Evolutionary conservation across 2,113 vertebrate species (phyloP).

Genomic region (Plecotus auritus): DNA sequence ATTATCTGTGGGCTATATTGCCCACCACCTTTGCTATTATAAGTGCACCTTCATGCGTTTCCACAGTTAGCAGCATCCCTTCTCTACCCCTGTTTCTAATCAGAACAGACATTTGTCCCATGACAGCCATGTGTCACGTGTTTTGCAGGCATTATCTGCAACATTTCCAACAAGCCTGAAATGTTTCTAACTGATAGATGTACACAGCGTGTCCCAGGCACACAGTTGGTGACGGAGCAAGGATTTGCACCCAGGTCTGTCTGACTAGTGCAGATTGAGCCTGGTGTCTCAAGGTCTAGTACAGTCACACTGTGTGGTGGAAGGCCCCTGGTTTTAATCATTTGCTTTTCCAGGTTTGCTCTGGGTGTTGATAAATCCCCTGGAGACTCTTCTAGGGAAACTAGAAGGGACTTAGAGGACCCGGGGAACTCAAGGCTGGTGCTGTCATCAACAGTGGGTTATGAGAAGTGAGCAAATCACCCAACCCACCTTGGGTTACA

Average conservation of each 20-base stretch:
- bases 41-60: neutral
- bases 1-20: neutral
- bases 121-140: rapidly evolving
- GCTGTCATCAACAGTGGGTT: too few species aligned
- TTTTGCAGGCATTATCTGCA: neutral
- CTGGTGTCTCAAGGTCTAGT: neutral
- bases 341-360: neutral
- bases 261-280: rapidly evolving
- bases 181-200: rapidly evolving
- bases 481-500: rapidly evolving
- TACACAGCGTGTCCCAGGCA: neutral
- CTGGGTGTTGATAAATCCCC: neutral
- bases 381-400: neutral
- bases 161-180: neutral
- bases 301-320: rapidly evolving
- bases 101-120: neutral
- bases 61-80: neutral
- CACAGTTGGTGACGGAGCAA: rapidly evolving
- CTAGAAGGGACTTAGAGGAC: neutral
- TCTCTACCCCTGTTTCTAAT: neutral
- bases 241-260: neutral
- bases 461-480: rapidly evolving
- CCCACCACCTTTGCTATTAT: rapidly evolving
- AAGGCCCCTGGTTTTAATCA: neutral
- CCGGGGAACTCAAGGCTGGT: neutral